Evolutionary conservation across 2,113 vertebrate species (phyloP).

Genomic region (Pterocles burchelli): DNA sequence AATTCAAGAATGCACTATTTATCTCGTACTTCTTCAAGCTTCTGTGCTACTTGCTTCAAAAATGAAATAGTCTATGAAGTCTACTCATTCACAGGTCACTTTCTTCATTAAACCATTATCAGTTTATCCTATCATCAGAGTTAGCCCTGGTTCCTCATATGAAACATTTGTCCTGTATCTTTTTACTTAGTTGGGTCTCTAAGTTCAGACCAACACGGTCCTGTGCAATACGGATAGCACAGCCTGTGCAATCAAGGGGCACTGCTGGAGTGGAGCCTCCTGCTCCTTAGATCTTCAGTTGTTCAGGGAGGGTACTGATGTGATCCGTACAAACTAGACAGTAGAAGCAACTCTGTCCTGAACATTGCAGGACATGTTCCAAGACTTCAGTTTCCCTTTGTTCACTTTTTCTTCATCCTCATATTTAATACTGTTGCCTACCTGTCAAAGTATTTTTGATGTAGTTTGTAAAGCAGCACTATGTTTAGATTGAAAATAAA

Average conservation of each 20-base stretch:
- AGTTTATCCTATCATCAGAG: not conserved
- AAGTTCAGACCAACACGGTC: not conserved
- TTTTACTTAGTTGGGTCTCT: not conserved
- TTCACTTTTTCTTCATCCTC: not conserved
- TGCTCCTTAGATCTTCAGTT: not conserved
- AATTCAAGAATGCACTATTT: not conserved
- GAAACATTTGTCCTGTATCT: not conserved
- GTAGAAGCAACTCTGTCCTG: not conserved
- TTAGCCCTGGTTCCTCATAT: not conserved
- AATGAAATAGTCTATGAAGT: not conserved
- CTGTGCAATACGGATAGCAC: not conserved
- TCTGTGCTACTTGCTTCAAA: not conserved
- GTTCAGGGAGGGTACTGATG: not conserved
- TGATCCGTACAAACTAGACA: not conserved
- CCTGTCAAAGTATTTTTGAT: not conserved
- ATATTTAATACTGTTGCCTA: not conserved
- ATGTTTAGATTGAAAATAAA: not conserved
- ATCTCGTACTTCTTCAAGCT: not conserved
- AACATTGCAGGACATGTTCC: not conserved
- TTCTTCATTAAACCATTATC: not conserved
- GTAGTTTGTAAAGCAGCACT: not conserved
- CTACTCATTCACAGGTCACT: not conserved
- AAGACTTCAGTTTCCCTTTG: not conserved
- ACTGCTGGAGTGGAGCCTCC: not conserved
- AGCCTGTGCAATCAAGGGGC: not conserved